Conservation (phyloP, 2,113 vertebrate genomes). For the Psephotus haematonotus region DNA sequence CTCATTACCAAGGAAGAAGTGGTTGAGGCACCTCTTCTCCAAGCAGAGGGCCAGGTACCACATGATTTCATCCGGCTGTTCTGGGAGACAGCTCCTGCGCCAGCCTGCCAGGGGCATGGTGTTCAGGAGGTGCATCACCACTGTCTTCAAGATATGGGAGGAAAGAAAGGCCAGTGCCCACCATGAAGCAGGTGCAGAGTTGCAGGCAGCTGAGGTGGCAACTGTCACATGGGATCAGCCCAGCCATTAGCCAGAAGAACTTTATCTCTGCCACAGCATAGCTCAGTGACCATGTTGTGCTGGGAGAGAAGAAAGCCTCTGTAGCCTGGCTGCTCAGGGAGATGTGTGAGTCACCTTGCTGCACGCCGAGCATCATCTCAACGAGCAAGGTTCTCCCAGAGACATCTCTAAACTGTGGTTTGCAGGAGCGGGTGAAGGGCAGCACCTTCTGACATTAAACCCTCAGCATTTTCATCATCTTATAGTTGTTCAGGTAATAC, state of each 20-base stretch:
- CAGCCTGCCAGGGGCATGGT: not conserved
- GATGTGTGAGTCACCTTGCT: not conserved
- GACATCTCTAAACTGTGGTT: not conserved
- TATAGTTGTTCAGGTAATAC: not conserved
- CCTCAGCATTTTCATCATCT: not conserved
- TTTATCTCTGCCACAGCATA: not conserved
- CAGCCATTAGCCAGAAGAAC: not conserved
- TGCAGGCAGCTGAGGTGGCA: no score
- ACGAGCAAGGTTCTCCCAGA: not conserved
- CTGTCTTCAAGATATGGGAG: not conserved
- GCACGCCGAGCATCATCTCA: not conserved
- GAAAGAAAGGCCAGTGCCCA: not conserved
- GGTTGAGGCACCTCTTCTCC: not conserved
- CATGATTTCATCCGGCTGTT: not conserved
- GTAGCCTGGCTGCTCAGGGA: not conserved
- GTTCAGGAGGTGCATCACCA: not conserved
- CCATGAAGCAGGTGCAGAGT: no score
- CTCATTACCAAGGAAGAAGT: fast-evolving
- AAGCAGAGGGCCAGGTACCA: not conserved
- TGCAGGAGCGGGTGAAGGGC: not conserved
- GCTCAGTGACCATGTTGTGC: not conserved
- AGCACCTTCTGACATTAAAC: not conserved
- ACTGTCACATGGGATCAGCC: not conserved
- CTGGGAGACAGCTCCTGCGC: not conserved
- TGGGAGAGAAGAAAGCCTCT: not conserved